Base-by-base conservation (phyloP, 2,888 invertebrate genomes). In the Tenthredo notha region DNA sequence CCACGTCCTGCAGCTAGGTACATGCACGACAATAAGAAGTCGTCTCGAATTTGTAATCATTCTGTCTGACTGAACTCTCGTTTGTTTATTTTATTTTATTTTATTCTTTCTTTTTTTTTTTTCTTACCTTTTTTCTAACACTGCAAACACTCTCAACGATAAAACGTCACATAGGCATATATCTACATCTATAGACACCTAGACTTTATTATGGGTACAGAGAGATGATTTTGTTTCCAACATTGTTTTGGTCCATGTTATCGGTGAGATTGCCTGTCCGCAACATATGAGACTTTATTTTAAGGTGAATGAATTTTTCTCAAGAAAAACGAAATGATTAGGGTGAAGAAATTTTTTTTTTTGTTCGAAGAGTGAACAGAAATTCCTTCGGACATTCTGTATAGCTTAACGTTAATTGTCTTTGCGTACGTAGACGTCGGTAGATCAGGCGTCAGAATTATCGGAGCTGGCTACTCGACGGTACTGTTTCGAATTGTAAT, bases 371-470 rank as follows among this genome's bases (percentile, higher is more conserved):
- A 50, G 4, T 7, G 5, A 77, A 6, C n/a, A 33, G 43, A 54
- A 77, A 77, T 54, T 77, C n/a, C 12, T 15, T 47, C 25, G 29
- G 18, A 18, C n/a, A 33, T 77, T 77, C 4, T 21, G 21, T 1
- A 47, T 1, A 47, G 33, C 77, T 33, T n/a, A 33, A 77, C 54
- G 50, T 77, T 47, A 58, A n/a, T 75, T 33, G 77, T n/a, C 54
- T 77, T 67, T 33, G 54, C 33, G n/a, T 29, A 5, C 61, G 61
- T 67, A 67, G 67, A 58, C 33, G 58, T 61, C 80, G 15, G 33
- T 61, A 80, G 15, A 21, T 80, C 61, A 61, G 61, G 91, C 90
- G 91, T 91, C 89, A 91, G 91, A 91, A 91, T 91, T 91, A 91
- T 91, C 89, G 90, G 90, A 87, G 89, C 87, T 88, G 88, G 83